A percentile compares a stretch with the other conserved stretches of the same genome.
phyloP scores from a whole-genome alignment of 2,113 vertebrate genomes.

The Callithrix jacchus region DNA sequence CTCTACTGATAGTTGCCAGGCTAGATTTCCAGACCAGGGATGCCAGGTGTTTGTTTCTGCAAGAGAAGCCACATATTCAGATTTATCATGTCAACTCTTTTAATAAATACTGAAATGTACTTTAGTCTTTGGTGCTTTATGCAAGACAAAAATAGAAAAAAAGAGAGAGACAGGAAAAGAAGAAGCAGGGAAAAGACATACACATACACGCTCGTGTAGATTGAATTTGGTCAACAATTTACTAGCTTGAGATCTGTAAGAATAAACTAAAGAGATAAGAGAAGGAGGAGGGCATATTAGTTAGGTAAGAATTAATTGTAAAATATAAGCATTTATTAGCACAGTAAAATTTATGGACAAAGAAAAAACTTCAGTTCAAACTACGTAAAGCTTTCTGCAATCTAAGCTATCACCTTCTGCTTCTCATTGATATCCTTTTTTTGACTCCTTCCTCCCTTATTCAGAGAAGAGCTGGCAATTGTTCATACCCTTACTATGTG shows the following conservation, averaged over 20 bases:
- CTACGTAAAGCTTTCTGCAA: neutral
- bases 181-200: neutral
- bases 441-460: neutral
- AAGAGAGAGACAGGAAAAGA: neutral
- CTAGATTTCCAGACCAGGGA: neutral
- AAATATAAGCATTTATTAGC: neutral
- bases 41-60: neutral
- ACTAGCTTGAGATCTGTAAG: neutral
- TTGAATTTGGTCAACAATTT: neutral
- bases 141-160: neutral
- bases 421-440: neutral
- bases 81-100: neutral
- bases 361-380: neutral
- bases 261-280: neutral
- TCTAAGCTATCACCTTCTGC: neutral
- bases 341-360: neutral
- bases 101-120: neutral
- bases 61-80: neutral
- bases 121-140: neutral
- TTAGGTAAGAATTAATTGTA: neutral
- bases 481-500: neutral
- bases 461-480: neutral
- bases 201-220: neutral
- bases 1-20: neutral
- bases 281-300: neutral